Percentiles rank a stretch among this genome's conserved stretches.
Evolutionary conservation across 1,140 invertebrate species (phyloP).

Genomic region (Cheumatopsyche charites): DNA sequence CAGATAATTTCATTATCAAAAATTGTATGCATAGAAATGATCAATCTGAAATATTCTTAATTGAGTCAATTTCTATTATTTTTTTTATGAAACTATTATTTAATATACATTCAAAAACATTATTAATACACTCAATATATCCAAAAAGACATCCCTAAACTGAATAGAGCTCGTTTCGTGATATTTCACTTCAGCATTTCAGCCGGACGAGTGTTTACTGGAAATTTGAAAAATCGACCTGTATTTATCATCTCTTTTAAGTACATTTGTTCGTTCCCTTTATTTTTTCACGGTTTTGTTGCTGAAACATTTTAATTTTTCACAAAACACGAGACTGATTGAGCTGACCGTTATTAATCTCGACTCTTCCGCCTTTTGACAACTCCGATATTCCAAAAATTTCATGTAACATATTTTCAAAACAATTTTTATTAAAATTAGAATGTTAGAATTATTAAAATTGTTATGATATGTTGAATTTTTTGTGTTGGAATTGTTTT

Average conservation of each 20-base stretch:
- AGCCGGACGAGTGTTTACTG: neutral
- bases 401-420: neutral
- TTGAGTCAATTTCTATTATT: too few relatives aligned
- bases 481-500: too few relatives aligned
- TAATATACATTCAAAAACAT: too few relatives aligned
- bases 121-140: too few relatives aligned
- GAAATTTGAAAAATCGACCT: slow-evolving; percentile 22
- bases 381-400: neutral
- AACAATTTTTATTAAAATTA: neutral
- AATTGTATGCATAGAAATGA: too few relatives aligned
- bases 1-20: too few relatives aligned
- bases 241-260: slow-evolving; percentile 27
- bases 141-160: too few relatives aligned
- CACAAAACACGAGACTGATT: slow-evolving; percentile 10
- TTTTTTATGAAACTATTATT: too few relatives aligned
- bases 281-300: neutral
- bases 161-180: too few relatives aligned
- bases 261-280: slow-evolving; percentile 17
- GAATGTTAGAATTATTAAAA: neutral
- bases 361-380: neutral
- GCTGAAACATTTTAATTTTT: slow-evolving; percentile 8
- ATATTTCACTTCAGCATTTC: neutral
- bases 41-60: too few relatives aligned
- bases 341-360: neutral
- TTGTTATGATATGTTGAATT: neutral